Evolutionary conservation across 1,140 invertebrate species (phyloP), one percentile per base, ranked within the genome.

Genomic region (Pemphigus obesinymphae): DNA sequence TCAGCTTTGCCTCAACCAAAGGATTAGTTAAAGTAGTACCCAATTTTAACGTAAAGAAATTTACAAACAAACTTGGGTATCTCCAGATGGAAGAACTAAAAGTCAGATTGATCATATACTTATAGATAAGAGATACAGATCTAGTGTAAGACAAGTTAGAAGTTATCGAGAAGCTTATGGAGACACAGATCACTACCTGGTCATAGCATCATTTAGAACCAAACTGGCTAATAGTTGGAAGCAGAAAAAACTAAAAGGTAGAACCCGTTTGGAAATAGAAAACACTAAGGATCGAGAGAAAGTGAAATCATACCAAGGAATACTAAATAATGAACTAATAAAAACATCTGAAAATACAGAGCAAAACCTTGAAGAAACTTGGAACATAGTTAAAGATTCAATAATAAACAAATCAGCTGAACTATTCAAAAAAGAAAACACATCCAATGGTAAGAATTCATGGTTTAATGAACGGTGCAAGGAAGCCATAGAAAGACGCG

Each of bases 21-120:
- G 82, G 72, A 29, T 70, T 85, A 81, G 83, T 78, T 63, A 70
- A n/a, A n/a, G n/a, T n/a, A n/a, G n/a, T n/a, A n/a, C n/a, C n/a
- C n/a, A n/a, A n/a, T n/a, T n/a, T n/a, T n/a, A n/a, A n/a, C n/a
- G n/a, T n/a, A n/a, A n/a, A n/a, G n/a, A n/a, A 40, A 40, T 40
- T 40, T 40, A 40, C 37, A 40, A 40, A 40, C 37, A 40, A 40
- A 40, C 37, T 8, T 40, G 37, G 37, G 37, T 40, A 5, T 5
- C 37, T 8, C 8, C n/a, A n/a, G n/a, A n/a, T n/a, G n/a, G 37
- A 40, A 8, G 3, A 40, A 40, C 37, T 40, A 40, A 40, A 8
- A 40, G 37, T 8, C 37, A 40, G 37, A 40, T 40, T 40, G 37
- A 40, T 8, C 37, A 40, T 40, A 40, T 40, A 40, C 8, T 40